Evolutionary conservation across 1,140 invertebrate genomes (phyloP), one percentile per base, ranked within the genome.

Genomic region (Globodera rostochiensis): DNA sequence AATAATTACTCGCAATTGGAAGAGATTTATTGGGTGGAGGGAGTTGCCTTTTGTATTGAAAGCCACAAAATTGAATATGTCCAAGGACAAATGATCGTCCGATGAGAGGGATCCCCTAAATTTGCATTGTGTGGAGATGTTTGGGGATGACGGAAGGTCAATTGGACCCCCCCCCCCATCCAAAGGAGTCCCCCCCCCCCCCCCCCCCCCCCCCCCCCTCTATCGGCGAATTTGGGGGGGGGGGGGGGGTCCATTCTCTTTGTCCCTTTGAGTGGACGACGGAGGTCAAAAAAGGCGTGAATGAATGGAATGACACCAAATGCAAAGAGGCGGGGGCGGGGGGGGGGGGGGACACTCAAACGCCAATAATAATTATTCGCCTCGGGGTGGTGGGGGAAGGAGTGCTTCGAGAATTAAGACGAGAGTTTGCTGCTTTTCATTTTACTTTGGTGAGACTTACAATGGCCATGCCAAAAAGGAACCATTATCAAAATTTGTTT

Each of bases 201-300:
- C n/a, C n/a, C n/a, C n/a, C n/a, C 69, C 15, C 21, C 25, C 6
- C n/a, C 69, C 46, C 69, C 69, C 8, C n/a, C 69, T n/a, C n/a
- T n/a, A n/a, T n/a, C n/a, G n/a, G n/a, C n/a, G n/a, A n/a, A n/a
- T n/a, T n/a, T n/a, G 25, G 25, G 25, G 25, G 25, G 25, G 57
- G 57, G 50, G 50, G 11, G 50, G 50, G 57, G 57, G 57, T 71
- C 69, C 25, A 4, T 71, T 71, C 69, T 36, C 25, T 60, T 60
- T 11, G 13, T 15, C 57, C 25, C 25, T 71, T 71, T 71, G 69
- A 45, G 69, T 71, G 69, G 13, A 47, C 69, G 46, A 45, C 46
- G 69, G 69, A 71, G 69, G 69, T 71, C 69, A 71, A 71, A 64
- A 64, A 71, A 71, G 69, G 69, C 69, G 69, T 71, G 69, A 71